Conservation (phyloP, 2,888 invertebrate genomes). For the Acrocera orbiculus region DNA sequence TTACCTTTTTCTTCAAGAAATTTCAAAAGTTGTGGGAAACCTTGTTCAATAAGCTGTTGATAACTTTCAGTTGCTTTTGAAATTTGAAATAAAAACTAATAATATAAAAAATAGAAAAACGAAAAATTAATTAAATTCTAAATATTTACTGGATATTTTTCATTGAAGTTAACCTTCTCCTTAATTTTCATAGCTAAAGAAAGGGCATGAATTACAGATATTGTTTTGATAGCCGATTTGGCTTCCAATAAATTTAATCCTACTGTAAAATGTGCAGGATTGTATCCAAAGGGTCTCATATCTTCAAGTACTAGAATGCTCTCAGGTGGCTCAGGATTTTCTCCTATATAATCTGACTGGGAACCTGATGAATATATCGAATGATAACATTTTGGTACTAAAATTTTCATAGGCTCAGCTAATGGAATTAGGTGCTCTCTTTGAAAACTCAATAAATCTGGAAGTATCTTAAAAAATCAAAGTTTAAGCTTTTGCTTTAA, state of each 20-base stretch:
- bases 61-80: constrained; percentile 64
- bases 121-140: background rate
- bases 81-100: constrained; percentile 52
- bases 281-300: constrained; percentile 35
- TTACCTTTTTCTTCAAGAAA: too few species aligned
- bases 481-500: too few species aligned
- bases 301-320: constrained; percentile 60
- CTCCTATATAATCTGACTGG: constrained; percentile 13
- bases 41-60: constrained; percentile 57
- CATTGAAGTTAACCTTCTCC: constrained; percentile 23
- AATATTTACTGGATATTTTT: constrained; percentile 17
- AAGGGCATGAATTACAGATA: constrained; percentile 55
- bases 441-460: constrained; percentile 47
- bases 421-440: constrained; percentile 28
- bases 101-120: background rate
- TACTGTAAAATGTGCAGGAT: constrained; percentile 17
- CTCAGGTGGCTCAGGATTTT: constrained; percentile 36
- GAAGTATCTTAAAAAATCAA: constrained; percentile 43
- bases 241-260: constrained; percentile 35
- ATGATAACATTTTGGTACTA: constrained; percentile 53
- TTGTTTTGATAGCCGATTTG: constrained; percentile 48
- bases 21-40: too few species aligned
- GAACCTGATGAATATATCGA: constrained; percentile 39
- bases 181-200: constrained; percentile 45
- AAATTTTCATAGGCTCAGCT: constrained; percentile 35